Conservation (phyloP, 1,140 invertebrate species). For the Drosophila persimilis region DNA sequence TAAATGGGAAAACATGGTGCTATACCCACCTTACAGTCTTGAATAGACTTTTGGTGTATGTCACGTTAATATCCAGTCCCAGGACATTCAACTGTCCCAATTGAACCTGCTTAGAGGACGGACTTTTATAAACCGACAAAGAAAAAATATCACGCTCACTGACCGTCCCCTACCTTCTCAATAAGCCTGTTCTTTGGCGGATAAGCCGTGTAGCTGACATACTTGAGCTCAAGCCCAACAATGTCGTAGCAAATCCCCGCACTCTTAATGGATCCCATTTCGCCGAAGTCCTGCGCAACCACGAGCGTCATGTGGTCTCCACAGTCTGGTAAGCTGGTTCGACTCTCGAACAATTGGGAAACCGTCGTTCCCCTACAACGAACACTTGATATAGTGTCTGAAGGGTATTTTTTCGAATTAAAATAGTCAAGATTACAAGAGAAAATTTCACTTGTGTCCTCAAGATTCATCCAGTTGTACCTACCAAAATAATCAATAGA, state of each 20-base stretch:
- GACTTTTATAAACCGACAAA: too few species aligned
- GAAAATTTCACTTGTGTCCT: too few species aligned
- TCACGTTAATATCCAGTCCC: slow-evolving; percentile 28
- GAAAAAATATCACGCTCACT: too few species aligned
- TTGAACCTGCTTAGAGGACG: slow-evolving; percentile 8
- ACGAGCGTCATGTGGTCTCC: slow-evolving; percentile 37
- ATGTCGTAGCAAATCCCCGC: slow-evolving; percentile 48
- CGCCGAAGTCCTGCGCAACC: slow-evolving; percentile 14
- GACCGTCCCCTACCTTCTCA: slow-evolving; percentile 4
- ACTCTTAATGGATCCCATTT: slow-evolving; percentile 13
- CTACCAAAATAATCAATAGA: too few species aligned
- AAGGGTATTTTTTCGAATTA: background rate
- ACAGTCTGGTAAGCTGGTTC: slow-evolving; percentile 19
- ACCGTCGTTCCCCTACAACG: too few species aligned
- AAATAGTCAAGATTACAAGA: background rate
- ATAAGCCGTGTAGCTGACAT: slow-evolving; percentile 41
- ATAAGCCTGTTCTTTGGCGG: slow-evolving; percentile 13
- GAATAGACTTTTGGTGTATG: slow-evolving; percentile 9
- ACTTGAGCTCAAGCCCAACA: slow-evolving; percentile 18
- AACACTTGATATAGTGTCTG: too few species aligned
- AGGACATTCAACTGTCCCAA: slow-evolving; percentile 38
- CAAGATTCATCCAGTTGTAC: too few species aligned
- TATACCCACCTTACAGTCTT: slow-evolving; percentile 16
- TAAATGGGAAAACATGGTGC: background rate
- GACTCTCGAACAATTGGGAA: slow-evolving; percentile 38